Conservation (phyloP, 37 sponge, comb jelly and placozoan species). For the Halichondria panicea region DNA sequence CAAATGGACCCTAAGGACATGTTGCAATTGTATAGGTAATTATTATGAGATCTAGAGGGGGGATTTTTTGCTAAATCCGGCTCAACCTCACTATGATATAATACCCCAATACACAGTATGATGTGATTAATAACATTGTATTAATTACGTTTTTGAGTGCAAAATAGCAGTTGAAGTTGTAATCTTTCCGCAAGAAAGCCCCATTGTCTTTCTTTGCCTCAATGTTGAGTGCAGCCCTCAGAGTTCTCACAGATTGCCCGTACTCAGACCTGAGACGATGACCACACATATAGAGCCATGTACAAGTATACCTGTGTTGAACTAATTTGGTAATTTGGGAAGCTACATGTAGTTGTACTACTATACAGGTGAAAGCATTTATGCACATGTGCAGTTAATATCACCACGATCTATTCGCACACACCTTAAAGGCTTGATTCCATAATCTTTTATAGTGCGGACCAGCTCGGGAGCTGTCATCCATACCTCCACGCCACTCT, state of each 20-base stretch:
- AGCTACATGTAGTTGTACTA: too few relatives aligned
- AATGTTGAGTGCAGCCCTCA: constrained; percentile 6
- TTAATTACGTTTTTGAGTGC: constrained; percentile 13
- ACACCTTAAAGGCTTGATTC: constrained; percentile 1
- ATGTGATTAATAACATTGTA: background rate
- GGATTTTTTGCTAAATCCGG: background rate
- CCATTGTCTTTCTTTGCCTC: constrained; percentile 6
- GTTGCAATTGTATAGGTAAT: too few relatives aligned
- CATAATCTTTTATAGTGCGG: background rate
- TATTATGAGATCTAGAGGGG: background rate
- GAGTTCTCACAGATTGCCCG: constrained; percentile 6
- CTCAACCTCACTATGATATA: background rate
- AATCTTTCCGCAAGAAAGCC: background rate
- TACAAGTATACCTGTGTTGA: too few relatives aligned
- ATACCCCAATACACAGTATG: too few relatives aligned
- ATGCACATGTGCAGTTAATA: too few relatives aligned
- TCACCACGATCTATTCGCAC: too few relatives aligned
- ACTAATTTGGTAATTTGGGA: too few relatives aligned
- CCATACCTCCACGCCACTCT: background rate
- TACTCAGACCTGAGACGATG: constrained; percentile 5
- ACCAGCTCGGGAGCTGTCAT: constrained; percentile 30
- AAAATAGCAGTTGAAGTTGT: background rate
- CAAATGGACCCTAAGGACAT: too few relatives aligned
- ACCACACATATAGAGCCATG: too few relatives aligned
- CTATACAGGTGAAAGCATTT: too few relatives aligned